Percentiles rank a stretch among this genome's conserved stretches.
These are phyloP conservation scores for Sitta carolinensis DNA, from an alignment of 2,797 vertebrate genomes.

Conservation along the genomic window DNA sequence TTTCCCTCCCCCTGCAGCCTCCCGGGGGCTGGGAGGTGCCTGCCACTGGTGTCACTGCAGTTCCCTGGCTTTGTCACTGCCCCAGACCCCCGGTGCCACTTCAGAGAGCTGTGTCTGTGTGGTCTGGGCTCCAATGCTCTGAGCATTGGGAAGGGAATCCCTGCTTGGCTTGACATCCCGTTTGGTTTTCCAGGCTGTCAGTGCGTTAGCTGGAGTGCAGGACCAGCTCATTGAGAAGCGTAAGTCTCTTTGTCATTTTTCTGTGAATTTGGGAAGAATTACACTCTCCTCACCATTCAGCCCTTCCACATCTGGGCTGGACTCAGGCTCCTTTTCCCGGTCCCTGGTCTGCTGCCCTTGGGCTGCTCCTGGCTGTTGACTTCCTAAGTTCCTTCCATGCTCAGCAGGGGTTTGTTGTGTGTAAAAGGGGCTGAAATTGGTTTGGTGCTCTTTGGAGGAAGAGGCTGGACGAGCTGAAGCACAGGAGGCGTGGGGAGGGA, in stretches of 20 bases:
- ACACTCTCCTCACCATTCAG: fast-evolving
- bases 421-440: neutral
- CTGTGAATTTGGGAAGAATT: neutral
- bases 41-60: neutral
- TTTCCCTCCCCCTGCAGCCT: neutral
- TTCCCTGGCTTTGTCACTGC: neutral
- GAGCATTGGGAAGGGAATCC: neutral
- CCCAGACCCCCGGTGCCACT: neutral
- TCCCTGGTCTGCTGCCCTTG: neutral
- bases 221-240: constrained; percentile 98
- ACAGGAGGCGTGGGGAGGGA: fast-evolving
- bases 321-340: fast-evolving
- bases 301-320: neutral
- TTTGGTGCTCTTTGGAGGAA: neutral
- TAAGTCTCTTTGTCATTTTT: constrained; percentile 75
- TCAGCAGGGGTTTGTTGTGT: neutral
- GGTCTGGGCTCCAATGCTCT: fast-evolving
- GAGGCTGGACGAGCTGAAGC: neutral
- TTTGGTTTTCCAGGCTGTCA: constrained; percentile 86
- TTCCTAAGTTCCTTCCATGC: fast-evolving
- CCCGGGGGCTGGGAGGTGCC: neutral
- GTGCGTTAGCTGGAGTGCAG: constrained; percentile 92
- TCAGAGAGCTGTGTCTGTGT: neutral
- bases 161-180: neutral
- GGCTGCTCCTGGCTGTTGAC: neutral